Evolutionary conservation across 2,888 invertebrate genomes (phyloP).

Genomic region (Strigamia crassipes): DNA sequence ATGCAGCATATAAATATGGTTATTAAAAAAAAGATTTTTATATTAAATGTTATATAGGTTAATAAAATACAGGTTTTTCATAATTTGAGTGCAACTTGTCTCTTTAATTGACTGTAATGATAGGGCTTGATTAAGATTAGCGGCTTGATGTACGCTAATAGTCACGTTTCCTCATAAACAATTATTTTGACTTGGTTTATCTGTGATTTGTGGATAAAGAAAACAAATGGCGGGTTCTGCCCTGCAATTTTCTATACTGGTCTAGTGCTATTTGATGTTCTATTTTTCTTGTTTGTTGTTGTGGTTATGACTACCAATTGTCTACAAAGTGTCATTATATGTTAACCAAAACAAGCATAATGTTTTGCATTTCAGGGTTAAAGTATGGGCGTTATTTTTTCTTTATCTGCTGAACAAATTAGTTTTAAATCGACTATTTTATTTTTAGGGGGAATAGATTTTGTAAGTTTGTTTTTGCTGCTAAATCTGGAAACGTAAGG

Average conservation of each 20-base stretch:
- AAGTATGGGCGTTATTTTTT: not conserved
- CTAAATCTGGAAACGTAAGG: too few relatives aligned
- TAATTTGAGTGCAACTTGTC: not conserved
- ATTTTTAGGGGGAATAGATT: too few relatives aligned
- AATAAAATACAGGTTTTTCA: too few relatives aligned
- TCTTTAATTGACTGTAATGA: slow-evolving; percentile 16
- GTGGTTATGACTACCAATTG: not conserved
- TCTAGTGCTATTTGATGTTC: not conserved
- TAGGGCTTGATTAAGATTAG: not conserved
- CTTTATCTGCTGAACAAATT: not conserved
- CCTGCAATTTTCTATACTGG: not conserved
- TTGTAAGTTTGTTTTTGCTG: too few relatives aligned
- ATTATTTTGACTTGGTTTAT: not conserved
- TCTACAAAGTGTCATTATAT: not conserved
- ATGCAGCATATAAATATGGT: too few relatives aligned
- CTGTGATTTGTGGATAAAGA: slow-evolving; percentile 5
- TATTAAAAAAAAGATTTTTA: too few relatives aligned
- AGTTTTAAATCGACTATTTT: too few relatives aligned
- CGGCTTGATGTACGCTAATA: not conserved
- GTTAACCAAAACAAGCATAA: slow-evolving; percentile 5
- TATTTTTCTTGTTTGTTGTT: slow-evolving; percentile 3
- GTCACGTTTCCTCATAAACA: not conserved
- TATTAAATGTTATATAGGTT: too few relatives aligned
- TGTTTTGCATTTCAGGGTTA: not conserved
- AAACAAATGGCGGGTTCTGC: not conserved